Percentiles rank a stretch among this genome's conserved stretches.
These are phyloP conservation scores for Parauchenoglanis ngamensis DNA, from an alignment of 2,797 vertebrate genomes.

Conservation along the genomic window DNA sequence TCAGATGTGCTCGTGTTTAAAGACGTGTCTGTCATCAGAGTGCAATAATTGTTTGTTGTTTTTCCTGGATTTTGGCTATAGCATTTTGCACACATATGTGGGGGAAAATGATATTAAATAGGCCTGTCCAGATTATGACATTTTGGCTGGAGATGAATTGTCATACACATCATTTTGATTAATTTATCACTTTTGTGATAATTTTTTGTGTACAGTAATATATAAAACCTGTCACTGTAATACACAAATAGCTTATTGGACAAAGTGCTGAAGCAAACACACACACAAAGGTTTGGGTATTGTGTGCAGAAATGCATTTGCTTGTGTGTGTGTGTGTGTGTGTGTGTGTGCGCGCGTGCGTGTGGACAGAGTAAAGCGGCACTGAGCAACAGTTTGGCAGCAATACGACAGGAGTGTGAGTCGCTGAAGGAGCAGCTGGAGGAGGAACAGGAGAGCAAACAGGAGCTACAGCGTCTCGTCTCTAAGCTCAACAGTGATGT, in stretches of 20 bases:
- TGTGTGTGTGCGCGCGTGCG: conserved; percentile 8
- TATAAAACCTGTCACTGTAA: neutral
- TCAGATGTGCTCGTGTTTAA: neutral
- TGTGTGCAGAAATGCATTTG: neutral
- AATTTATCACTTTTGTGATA: too few species aligned
- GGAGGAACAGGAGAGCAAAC: conserved; percentile 84
- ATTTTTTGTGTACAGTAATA: too few species aligned
- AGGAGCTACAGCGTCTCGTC: conserved; percentile 80
- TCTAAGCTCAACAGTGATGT: conserved; percentile 83
- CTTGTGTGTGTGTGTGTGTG: neutral
- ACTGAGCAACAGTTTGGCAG: conserved; percentile 63
- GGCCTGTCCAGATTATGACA: neutral
- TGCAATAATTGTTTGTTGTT: neutral
- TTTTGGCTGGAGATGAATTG: neutral
- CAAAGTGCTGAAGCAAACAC: neutral
- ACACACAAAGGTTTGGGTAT: neutral
- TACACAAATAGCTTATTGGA: neutral
- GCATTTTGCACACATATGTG: neutral
- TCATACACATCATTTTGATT: neutral
- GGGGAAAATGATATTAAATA: neutral
- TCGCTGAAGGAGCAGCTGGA: conserved; percentile 82
- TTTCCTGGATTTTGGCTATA: neutral
- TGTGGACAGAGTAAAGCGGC: conserved; percentile 68
- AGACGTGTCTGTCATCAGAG: neutral
- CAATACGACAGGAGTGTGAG: conserved; percentile 72